Evolutionary conservation across 2,797 vertebrate genomes (phyloP).

Genomic region (Malurus leucopterus): DNA sequence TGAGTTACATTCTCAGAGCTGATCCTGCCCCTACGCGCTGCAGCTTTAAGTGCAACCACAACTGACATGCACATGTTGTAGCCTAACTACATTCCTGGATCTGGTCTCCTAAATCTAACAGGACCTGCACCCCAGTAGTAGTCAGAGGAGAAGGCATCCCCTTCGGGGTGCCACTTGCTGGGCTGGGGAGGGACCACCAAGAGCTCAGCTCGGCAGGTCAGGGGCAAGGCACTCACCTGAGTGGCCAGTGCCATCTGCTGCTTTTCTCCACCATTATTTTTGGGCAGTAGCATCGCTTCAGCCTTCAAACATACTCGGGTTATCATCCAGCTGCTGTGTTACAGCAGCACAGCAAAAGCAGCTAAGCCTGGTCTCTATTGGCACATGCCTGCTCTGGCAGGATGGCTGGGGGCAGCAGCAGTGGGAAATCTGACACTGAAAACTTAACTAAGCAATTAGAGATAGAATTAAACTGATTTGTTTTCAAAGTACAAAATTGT

Average conservation of each 20-base stretch:
- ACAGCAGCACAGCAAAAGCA: neutral
- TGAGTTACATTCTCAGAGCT: fast-evolving
- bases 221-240: neutral
- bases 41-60: neutral
- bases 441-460: neutral
- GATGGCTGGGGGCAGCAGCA: neutral
- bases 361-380: neutral
- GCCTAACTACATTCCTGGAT: neutral
- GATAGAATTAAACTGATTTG: neutral
- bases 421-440: neutral
- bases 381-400: neutral
- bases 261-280: neutral
- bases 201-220: neutral
- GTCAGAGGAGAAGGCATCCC: neutral
- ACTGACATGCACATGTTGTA: too few relatives aligned
- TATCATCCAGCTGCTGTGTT: neutral
- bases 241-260: neutral
- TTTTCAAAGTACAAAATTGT: neutral
- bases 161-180: neutral
- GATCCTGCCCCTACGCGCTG: neutral
- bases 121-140: neutral
- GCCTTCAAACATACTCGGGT: neutral
- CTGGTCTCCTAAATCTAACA: neutral
- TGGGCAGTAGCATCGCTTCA: neutral
- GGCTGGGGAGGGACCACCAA: neutral